Conservation (phyloP, 2,888 invertebrate species). For the Thumatha senex region DNA sequence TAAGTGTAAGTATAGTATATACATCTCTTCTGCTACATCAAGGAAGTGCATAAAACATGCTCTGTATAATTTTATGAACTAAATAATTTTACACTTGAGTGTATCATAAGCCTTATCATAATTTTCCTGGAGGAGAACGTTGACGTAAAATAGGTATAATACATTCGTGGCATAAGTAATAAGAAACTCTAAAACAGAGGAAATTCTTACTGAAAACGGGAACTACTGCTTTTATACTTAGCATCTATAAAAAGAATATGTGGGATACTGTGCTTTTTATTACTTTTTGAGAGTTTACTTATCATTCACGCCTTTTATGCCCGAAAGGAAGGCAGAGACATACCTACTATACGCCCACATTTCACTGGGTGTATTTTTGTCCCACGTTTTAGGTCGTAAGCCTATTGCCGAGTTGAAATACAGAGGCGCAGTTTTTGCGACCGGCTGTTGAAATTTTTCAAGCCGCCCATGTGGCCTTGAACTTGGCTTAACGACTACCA, state of each 20-base stretch:
- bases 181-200: not conserved
- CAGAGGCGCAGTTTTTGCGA: too few species aligned
- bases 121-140: conserved; percentile 1
- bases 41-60: conserved; percentile 2
- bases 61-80: conserved; percentile 6
- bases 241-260: not conserved
- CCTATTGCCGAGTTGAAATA: too few species aligned
- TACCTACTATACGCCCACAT: too few species aligned
- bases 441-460: too few species aligned
- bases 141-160: conserved; percentile 1
- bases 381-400: too few species aligned
- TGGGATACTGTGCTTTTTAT: not conserved
- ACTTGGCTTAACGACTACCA: too few species aligned
- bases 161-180: not conserved
- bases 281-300: too few species aligned
- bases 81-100: conserved; percentile 7
- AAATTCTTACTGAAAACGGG: not conserved
- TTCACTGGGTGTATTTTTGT: too few species aligned
- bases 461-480: too few species aligned
- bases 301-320: too few species aligned
- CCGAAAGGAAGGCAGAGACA: too few species aligned
- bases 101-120: conserved; percentile 5
- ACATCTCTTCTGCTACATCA: not conserved
- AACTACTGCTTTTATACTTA: not conserved
- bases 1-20: not conserved